phyloP scores from a whole-genome alignment of 2,888 invertebrate genomes.

The Elysia crispata region DNA sequence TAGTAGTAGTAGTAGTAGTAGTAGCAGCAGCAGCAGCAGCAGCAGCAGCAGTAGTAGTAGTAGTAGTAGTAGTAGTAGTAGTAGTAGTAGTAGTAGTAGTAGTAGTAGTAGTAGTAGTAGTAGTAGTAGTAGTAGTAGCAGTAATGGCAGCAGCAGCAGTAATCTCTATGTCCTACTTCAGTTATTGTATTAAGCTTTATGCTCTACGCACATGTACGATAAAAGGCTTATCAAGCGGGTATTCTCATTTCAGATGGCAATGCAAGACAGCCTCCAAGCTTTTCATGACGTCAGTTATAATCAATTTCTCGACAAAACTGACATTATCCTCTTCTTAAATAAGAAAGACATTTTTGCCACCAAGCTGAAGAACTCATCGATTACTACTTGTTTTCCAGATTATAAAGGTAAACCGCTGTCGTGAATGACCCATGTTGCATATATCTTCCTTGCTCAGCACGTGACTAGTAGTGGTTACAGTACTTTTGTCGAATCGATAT shows the following conservation, averaged over 20 bases:
- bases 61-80: constrained; percentile 47
- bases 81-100: constrained; percentile 5
- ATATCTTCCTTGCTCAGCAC: too few species aligned
- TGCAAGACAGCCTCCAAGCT: constrained; percentile 70
- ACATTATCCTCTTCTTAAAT: constrained; percentile 76
- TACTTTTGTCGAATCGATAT: too few species aligned
- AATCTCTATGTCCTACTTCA: neutral
- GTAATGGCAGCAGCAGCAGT: neutral
- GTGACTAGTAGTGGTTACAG: too few species aligned
- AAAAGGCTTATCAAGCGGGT: too few species aligned
- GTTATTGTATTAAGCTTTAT: too few species aligned
- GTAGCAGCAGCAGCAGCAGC: constrained; percentile 44
- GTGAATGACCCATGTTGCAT: neutral
- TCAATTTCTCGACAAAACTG: constrained; percentile 76
- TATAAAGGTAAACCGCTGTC: constrained; percentile 70
- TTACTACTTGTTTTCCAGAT: constrained; percentile 74
- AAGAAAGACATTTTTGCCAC: constrained; percentile 76
- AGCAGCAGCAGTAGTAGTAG: constrained; percentile 45
- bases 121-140: constrained; percentile 44
- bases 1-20: constrained; percentile 45
- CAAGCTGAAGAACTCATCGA: constrained; percentile 65
- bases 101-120: constrained; percentile 30
- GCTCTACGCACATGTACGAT: too few species aligned
- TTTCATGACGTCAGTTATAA: constrained; percentile 76
- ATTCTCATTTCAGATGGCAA: constrained; percentile 67